Base-by-base conservation (phyloP, 2,888 invertebrate genomes). In the Odontomyia ornata region DNA sequence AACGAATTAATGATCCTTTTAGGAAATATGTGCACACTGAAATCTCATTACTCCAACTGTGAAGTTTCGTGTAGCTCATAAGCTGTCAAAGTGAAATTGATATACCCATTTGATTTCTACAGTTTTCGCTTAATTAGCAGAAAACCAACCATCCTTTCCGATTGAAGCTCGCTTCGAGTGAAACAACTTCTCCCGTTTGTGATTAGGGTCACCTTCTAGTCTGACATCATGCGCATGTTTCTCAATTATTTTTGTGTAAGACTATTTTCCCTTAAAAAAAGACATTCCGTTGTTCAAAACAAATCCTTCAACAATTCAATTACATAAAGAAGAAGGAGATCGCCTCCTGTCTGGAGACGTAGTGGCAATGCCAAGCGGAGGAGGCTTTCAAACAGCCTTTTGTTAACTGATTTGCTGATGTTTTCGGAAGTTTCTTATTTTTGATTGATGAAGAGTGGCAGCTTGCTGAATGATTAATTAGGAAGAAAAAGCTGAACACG, bases 401-500 rank as follows among this genome's bases (percentile, higher is more conserved):
- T 57, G 57, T 43, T 56, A 30, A n/a, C 56, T 71, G 28, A 11
- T 65, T 65, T 47, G 67, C 71, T 71, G 46, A 18, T 57, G 28
- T 72, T 72, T 57, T 30, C 28, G 28, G 25, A 43, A 56, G 21
- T 72, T n/a, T 43, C 69, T 73, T 73, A 73, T 52, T 72, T 36
- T 60, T 73, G 73, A 73, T 73, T 73, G 57, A 73, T 73, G 73
- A 73, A 69, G 47, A 69, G 47, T 69, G 69, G 69, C 69, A 69
- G 57, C 23, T 36, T 57, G 4, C 60, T 57, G 73, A 73, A 73
- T 73, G 73, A 73, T 73, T 73, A 73, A 73, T 73, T 52, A 52
- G 21, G 60, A 57, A 57, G 30, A 15, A 43, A 73, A 23, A 52
- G n/a, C 28, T 60, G 23, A 69, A 46, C 23, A 5, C 25, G 3